These are phyloP conservation scores for Rhinolophus ferrumequinum DNA, from an alignment of 2,113 vertebrate species.

Conservation along the genomic window DNA sequence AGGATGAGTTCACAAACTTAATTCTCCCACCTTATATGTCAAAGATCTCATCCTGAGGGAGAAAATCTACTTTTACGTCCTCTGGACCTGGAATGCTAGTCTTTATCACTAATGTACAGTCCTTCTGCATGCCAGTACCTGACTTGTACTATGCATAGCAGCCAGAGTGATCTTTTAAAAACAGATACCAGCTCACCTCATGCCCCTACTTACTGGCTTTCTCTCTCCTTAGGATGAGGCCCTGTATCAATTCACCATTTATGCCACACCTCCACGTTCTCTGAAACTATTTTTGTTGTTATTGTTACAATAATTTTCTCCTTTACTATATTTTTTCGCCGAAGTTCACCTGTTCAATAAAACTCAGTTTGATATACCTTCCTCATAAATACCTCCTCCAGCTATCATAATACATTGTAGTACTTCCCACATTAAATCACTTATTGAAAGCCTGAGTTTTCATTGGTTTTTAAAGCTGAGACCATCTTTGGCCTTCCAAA, in stretches of 20 bases:
- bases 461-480: neutral
- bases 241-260: neutral
- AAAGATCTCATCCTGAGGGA: neutral
- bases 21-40: neutral
- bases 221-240: neutral
- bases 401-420: neutral
- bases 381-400: neutral
- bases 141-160: neutral
- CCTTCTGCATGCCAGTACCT: neutral
- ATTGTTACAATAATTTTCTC: neutral
- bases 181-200: neutral
- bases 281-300: neutral
- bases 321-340: neutral
- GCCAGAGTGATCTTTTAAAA: neutral
- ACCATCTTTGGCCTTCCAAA: neutral
- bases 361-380: neutral
- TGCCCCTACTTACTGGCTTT: no score
- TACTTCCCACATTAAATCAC: neutral
- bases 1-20: no score
- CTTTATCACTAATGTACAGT: neutral
- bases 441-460: neutral
- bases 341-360: neutral
- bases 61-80: neutral
- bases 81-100: neutral
- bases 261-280: neutral